Conservation (phyloP, 1,140 invertebrate genomes). For the Calephelis virginiensis region DNA sequence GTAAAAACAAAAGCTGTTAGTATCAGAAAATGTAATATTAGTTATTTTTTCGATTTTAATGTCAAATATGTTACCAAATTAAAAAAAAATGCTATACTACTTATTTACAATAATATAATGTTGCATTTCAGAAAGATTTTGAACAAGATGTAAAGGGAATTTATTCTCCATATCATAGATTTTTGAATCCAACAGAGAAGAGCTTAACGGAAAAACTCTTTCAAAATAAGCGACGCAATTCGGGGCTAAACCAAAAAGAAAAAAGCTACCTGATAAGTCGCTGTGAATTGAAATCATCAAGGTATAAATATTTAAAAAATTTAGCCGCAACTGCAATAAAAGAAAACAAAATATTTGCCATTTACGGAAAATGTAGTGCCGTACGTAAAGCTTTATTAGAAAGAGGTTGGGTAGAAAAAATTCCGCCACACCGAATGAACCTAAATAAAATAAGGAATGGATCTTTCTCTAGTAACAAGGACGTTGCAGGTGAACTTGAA, state of each 20-base stretch:
- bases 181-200: conserved; percentile 31
- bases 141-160: conserved; percentile 42
- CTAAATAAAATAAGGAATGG: conserved; percentile 56
- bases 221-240: conserved; percentile 29
- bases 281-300: conserved; percentile 47
- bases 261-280: conserved; percentile 55
- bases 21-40: too few relatives aligned
- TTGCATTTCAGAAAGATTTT: conserved; percentile 32
- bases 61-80: too few relatives aligned
- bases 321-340: conserved; percentile 50
- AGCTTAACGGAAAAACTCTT: conserved; percentile 23
- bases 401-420: conserved; percentile 82
- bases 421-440: conserved; percentile 58
- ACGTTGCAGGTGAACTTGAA: conserved; percentile 58
- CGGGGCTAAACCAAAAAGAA: conserved; percentile 56
- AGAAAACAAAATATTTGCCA: conserved; percentile 65
- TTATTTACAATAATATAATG: too few relatives aligned
- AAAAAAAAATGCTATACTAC: too few relatives aligned
- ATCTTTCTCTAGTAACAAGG: conserved; percentile 57
- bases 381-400: conserved; percentile 76
- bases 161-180: conserved; percentile 43
- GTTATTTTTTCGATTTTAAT: too few relatives aligned
- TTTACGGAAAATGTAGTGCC: conserved; percentile 65
- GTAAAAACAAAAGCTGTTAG: too few relatives aligned
- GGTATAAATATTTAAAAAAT: conserved; percentile 53